Evolutionary conservation across 2,797 vertebrate genomes (phyloP).

Genomic region (Onychomys arenicola): DNA sequence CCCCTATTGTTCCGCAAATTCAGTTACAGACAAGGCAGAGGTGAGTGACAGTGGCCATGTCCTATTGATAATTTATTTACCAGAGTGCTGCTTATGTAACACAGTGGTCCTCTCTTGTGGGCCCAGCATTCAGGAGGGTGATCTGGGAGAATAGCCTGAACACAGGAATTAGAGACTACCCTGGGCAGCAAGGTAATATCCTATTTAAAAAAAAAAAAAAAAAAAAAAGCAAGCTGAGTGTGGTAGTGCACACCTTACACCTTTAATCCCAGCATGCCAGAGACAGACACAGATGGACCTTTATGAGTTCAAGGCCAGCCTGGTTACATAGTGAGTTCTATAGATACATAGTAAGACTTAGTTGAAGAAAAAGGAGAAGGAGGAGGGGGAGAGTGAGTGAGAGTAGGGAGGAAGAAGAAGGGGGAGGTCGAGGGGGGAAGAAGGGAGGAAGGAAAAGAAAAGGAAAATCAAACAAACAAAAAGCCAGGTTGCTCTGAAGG

Average conservation of each 20-base stretch:
- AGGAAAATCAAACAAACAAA: not conserved
- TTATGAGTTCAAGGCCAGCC: not conserved
- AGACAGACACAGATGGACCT: not conserved
- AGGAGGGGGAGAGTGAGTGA: not conserved
- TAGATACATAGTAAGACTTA: not conserved
- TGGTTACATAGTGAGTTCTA: not conserved
- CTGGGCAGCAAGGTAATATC: not conserved
- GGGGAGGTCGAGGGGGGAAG: fast-evolving
- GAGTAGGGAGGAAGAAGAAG: not conserved
- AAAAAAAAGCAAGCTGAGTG: not conserved
- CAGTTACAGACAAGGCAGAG: not conserved
- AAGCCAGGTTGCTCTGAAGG: not conserved
- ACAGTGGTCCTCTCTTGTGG: too few species aligned
- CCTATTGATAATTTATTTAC: not conserved
- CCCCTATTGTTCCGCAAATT: not conserved
- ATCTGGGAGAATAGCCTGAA: not conserved
- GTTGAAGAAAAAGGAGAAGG: not conserved
- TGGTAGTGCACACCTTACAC: not conserved
- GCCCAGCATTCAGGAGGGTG: not conserved
- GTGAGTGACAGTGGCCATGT: not conserved
- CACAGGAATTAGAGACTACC: not conserved
- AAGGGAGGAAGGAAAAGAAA: too few species aligned
- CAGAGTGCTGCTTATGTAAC: not conserved
- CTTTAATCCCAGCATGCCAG: not conserved
- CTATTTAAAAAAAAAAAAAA: not conserved